A percentile compares a stretch with the other conserved stretches of the same genome.
Conservation (phyloP, 53 echinoderm and acorn worm genomes). For the Paracentrotus lividus region DNA sequence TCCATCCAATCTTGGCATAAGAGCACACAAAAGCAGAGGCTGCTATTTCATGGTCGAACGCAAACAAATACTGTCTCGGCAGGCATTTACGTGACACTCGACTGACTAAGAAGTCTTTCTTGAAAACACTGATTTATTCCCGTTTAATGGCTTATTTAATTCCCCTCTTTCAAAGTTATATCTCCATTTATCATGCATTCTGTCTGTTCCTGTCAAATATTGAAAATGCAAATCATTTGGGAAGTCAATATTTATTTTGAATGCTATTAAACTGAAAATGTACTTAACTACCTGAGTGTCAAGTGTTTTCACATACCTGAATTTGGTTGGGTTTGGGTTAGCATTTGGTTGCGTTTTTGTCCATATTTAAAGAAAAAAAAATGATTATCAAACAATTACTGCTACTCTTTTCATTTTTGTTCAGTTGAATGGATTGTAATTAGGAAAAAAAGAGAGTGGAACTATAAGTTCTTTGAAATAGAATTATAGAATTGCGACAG, state of each 20-base stretch:
- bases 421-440: too few species aligned
- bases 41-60: neutral
- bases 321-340: neutral
- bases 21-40: conserved; percentile 36
- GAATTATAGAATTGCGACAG: too few species aligned
- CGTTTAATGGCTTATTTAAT: conserved; percentile 4
- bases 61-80: conserved; percentile 30
- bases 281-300: neutral
- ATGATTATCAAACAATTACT: too few species aligned
- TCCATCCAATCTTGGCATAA: neutral
- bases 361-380: neutral
- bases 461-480: too few species aligned
- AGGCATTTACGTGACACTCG: conserved; percentile 14
- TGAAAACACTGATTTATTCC: neutral
- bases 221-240: neutral
- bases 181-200: conserved; percentile 15
- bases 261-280: neutral
- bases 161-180: neutral
- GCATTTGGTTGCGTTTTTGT: neutral
- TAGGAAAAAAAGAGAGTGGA: too few species aligned
- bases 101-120: neutral
- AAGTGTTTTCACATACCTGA: neutral
- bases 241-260: conserved; percentile 30
- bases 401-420: too few species aligned
- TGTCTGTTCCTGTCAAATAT: conserved; percentile 11